Evolutionary conservation across 2,113 vertebrate genomes (phyloP).

Genomic region (Smithornis capensis): DNA sequence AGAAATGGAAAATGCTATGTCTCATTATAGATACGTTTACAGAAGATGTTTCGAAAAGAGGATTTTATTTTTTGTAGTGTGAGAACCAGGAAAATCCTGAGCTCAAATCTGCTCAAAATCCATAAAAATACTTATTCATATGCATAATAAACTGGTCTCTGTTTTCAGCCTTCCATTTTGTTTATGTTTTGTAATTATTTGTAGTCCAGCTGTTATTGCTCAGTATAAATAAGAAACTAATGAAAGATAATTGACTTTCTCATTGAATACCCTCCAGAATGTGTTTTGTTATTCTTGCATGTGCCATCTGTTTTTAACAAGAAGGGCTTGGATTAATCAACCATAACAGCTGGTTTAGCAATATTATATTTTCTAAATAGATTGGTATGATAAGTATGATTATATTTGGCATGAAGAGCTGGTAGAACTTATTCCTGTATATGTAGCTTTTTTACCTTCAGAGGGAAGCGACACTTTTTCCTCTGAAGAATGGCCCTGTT

Average conservation of each 20-base stretch:
- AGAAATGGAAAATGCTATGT: not conserved
- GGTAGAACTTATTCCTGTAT: not conserved
- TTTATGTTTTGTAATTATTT: constrained; percentile 41
- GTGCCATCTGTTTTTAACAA: constrained; percentile 51
- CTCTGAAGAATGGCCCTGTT: not conserved
- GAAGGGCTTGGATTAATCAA: constrained; percentile 44
- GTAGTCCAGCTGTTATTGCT: constrained; percentile 3
- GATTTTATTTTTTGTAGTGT: not conserved
- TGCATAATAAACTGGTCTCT: not conserved
- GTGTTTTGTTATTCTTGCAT: constrained; percentile 20
- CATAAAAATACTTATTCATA: not conserved
- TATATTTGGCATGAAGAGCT: constrained; percentile 25
- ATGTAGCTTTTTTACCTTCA: not conserved
- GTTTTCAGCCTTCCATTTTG: constrained; percentile 26
- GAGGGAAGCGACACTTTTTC: not conserved
- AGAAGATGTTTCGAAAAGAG: not conserved
- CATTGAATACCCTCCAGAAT: constrained; percentile 14
- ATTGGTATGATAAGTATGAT: constrained; percentile 17
- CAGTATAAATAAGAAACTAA: constrained; percentile 22
- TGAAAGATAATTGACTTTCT: constrained; percentile 26
- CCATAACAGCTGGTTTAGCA: constrained; percentile 34
- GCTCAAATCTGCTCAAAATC: not conserved
- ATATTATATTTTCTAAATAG: constrained; percentile 30
- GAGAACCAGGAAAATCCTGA: not conserved
- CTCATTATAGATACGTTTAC: not conserved